A percentile compares a stretch with the other conserved stretches of the same genome.
Evolutionary conservation across 2,888 invertebrate genomes (phyloP).

Genomic region (Spilarctia lutea): DNA sequence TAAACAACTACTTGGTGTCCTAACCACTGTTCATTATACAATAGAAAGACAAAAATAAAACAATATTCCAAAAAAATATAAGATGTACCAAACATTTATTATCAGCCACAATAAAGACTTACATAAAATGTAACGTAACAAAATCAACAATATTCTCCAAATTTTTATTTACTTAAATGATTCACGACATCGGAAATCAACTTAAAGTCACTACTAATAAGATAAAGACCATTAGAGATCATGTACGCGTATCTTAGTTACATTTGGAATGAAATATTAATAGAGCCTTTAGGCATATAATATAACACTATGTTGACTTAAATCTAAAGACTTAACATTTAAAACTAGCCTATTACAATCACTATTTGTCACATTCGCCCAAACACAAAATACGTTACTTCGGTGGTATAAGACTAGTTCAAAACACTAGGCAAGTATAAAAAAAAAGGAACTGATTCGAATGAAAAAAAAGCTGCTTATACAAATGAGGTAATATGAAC

Average conservation of each 20-base stretch:
- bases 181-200: not conserved
- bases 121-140: constrained; percentile 16
- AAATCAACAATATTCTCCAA: constrained; percentile 15
- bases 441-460: constrained; percentile 2
- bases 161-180: constrained; percentile 1
- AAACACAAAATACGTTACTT: constrained; percentile 10
- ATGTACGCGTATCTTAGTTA: not conserved
- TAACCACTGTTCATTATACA: not conserved
- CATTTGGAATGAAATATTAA: not conserved
- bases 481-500: constrained; percentile 15
- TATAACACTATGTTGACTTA: constrained; percentile 6
- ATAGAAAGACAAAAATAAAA: constrained; percentile 4
- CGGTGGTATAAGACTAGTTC: constrained; percentile 22
- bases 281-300: not conserved
- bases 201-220: not conserved
- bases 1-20: not conserved
- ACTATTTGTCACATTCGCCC: constrained; percentile 1
- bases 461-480: constrained; percentile 5
- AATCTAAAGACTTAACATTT: constrained; percentile 1
- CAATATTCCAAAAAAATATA: constrained; percentile 17
- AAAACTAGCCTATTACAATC: not conserved
- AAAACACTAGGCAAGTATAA: constrained; percentile 8
- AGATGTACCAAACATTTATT: constrained; percentile 22
- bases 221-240: not conserved
- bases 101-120: constrained; percentile 8